Evolutionary conservation across 2,113 vertebrate genomes (phyloP).

Genomic region (Acanthisitta chloris): DNA sequence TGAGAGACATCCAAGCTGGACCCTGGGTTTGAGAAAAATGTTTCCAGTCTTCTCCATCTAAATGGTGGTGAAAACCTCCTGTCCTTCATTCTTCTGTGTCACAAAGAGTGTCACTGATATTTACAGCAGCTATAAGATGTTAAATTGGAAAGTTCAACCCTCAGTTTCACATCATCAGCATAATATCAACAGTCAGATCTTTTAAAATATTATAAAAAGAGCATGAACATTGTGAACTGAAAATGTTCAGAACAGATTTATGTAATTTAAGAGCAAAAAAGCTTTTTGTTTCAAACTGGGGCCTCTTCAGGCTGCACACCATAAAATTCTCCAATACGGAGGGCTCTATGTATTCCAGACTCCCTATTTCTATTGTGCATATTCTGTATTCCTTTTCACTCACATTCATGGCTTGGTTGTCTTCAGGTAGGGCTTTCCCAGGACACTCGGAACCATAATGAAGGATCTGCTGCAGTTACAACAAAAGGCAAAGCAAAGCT

Average conservation of each 20-base stretch:
- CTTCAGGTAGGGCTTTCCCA: background rate
- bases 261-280: background rate
- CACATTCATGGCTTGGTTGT: background rate
- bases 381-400: background rate
- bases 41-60: background rate
- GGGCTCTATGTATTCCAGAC: background rate
- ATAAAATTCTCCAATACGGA: background rate
- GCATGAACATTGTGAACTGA: background rate
- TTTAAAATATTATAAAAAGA: background rate
- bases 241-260: background rate
- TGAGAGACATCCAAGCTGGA: background rate
- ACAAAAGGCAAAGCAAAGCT: background rate
- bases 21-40: background rate
- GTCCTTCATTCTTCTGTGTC: background rate
- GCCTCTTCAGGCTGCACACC: background rate
- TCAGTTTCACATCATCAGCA: background rate
- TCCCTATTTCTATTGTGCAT: background rate
- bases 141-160: background rate
- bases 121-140: background rate
- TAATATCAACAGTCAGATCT: background rate
- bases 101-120: background rate
- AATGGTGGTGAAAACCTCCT: background rate
- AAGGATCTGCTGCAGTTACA: rapidly evolving
- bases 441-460: background rate
- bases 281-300: background rate